phyloP scores from a whole-genome alignment of 2,797 vertebrate species.

The Clangula hyemalis region DNA sequence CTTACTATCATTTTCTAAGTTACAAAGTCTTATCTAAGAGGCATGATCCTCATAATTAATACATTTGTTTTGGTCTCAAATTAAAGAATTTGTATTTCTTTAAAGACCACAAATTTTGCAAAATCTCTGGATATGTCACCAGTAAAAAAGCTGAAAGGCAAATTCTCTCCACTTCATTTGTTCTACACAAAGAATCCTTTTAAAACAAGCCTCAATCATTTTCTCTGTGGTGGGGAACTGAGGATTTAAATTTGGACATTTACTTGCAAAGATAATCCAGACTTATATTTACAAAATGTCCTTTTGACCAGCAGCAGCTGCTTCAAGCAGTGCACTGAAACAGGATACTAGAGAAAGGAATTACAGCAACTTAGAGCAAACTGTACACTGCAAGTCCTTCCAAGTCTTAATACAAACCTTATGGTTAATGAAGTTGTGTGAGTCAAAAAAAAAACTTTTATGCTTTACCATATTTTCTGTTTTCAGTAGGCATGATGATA shows the following conservation, averaged over 20 bases:
- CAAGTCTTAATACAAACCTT: slow-evolving; percentile 63
- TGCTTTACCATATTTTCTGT: slow-evolving; percentile 33
- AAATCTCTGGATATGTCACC: slow-evolving; percentile 66
- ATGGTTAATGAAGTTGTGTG: slow-evolving; percentile 17
- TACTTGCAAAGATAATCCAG: slow-evolving; percentile 77
- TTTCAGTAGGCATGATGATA: slow-evolving; percentile 12
- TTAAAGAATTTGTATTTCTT: slow-evolving; percentile 60
- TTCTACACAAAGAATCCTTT: slow-evolving; percentile 75
- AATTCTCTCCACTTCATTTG: slow-evolving; percentile 77
- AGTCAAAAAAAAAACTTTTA: slow-evolving; percentile 21
- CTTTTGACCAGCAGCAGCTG: slow-evolving; percentile 72
- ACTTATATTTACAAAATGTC: slow-evolving; percentile 74
- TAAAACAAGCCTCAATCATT: slow-evolving; percentile 57
- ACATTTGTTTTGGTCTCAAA: slow-evolving; percentile 48
- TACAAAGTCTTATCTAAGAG: background rate
- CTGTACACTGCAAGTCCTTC: slow-evolving; percentile 51
- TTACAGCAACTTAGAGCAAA: slow-evolving; percentile 66
- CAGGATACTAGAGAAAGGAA: slow-evolving; percentile 69
- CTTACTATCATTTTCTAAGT: slow-evolving; percentile 12
- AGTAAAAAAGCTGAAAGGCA: slow-evolving; percentile 66
- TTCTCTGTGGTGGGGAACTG: slow-evolving; percentile 67
- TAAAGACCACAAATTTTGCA: slow-evolving; percentile 58
- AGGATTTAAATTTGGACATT: slow-evolving; percentile 72
- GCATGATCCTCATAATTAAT: slow-evolving; percentile 40
- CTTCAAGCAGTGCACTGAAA: slow-evolving; percentile 72